These are phyloP conservation scores for Limnephilus rhombicus DNA, from an alignment of 2,888 invertebrate genomes.

Conservation along the genomic window DNA sequence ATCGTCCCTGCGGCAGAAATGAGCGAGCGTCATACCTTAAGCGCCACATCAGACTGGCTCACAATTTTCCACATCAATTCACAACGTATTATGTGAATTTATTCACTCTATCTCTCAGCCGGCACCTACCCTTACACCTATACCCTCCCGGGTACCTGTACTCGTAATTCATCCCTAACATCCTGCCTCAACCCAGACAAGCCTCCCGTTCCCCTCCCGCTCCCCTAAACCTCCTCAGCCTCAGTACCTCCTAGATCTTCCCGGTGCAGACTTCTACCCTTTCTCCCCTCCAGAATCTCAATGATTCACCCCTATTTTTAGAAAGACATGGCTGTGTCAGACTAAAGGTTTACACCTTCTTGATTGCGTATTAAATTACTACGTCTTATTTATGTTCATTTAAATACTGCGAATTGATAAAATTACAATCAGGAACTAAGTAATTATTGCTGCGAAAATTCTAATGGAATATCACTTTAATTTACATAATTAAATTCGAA, in stretches of 20 bases:
- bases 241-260: not conserved
- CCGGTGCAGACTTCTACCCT: constrained; percentile 9
- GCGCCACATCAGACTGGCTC: constrained; percentile 51
- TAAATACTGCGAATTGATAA: not conserved
- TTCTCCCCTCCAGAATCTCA: not conserved
- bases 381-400: not conserved
- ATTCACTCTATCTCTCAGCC: constrained; percentile 61
- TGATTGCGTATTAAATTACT: not conserved
- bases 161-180: constrained; percentile 50
- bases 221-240: constrained; percentile 1
- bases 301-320: constrained; percentile 35
- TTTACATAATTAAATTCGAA: not conserved
- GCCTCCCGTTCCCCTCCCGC: constrained; percentile 6
- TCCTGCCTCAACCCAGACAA: constrained; percentile 13
- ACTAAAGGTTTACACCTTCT: not conserved
- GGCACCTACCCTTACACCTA: constrained; percentile 50
- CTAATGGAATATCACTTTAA: not conserved
- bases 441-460: not conserved
- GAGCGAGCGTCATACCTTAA: constrained; percentile 44
- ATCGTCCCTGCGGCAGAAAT: constrained; percentile 41
- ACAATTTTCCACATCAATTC: constrained; percentile 65
- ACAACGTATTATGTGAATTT: constrained; percentile 65
- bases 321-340: constrained; percentile 2
- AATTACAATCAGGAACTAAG: not conserved
- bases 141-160: constrained; percentile 52